Evolutionary conservation across 2,888 invertebrate species (phyloP).

Genomic region (Acrocera orbiculus): DNA sequence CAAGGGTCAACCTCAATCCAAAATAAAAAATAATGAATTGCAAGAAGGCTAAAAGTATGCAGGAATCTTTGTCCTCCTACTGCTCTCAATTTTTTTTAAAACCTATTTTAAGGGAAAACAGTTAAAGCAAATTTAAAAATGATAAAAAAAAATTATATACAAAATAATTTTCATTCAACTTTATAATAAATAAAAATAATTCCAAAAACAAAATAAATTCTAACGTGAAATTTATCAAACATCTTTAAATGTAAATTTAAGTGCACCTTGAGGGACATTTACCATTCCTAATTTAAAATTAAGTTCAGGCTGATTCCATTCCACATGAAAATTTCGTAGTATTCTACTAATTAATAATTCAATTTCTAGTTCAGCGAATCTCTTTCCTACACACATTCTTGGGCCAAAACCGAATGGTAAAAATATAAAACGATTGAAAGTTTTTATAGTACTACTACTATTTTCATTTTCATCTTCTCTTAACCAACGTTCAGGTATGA

Average conservation of each 20-base stretch:
- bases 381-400: slow-evolving; percentile 47
- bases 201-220: no score
- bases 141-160: no score
- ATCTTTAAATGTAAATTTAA: slow-evolving; percentile 27
- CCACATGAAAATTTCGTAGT: slow-evolving; percentile 20
- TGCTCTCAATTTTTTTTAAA: no score
- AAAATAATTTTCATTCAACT: no score
- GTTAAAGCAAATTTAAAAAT: no score
- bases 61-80: no score
- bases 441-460: slow-evolving; percentile 7
- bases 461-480: slow-evolving; percentile 15
- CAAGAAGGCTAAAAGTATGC: no score
- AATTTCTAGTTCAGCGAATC: slow-evolving; percentile 55
- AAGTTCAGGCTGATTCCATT: slow-evolving; percentile 18
- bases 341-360: slow-evolving; percentile 34
- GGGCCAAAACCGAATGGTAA: slow-evolving; percentile 52
- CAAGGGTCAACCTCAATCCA: no score
- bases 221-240: no score
- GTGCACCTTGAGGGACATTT: slow-evolving; percentile 21
- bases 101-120: no score
- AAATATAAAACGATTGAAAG: slow-evolving; percentile 36
- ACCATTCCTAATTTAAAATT: slow-evolving; percentile 17
- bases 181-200: no score
- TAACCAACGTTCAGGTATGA: slow-evolving; percentile 60
- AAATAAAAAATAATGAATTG: no score